A percentile compares a stretch with the other conserved stretches of the same genome.
phyloP scores from a whole-genome alignment of 1,140 invertebrate genomes.

The Hormaphis cornu region DNA sequence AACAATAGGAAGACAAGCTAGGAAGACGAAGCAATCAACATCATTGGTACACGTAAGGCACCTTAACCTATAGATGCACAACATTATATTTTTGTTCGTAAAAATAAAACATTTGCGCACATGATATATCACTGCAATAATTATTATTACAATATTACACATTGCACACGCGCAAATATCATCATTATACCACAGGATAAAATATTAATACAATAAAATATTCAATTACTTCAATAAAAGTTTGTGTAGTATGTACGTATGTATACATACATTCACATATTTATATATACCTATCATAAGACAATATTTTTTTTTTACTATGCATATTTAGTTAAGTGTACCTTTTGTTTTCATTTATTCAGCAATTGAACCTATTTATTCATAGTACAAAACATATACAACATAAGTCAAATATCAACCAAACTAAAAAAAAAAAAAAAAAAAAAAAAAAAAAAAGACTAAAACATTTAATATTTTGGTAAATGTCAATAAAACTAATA shows the following conservation, averaged over 20 bases:
- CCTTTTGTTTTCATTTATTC: no score
- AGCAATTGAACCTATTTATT: no score
- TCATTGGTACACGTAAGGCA: not conserved
- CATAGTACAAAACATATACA: not conserved
- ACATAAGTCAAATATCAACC: not conserved
- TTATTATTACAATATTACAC: not conserved
- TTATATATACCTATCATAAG: no score
- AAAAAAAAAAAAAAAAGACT: not conserved
- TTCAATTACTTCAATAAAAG: no score
- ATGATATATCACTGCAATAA: not conserved
- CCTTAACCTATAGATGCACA: not conserved
- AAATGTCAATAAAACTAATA: not conserved
- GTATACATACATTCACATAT: no score
- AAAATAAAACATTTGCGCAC: not conserved
- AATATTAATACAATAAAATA: no score
- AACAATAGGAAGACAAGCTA: slow-evolving; percentile 28
- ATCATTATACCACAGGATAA: no score
- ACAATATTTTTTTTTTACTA: no score
- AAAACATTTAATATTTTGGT: not conserved
- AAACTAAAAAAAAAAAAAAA: not conserved
- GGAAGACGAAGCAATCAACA: slow-evolving; percentile 21
- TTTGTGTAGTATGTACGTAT: no score
- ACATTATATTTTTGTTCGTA: slow-evolving; percentile 22
- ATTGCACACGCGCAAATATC: no score
- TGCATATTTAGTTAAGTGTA: no score